These are phyloP conservation scores for Drosophila aldrichi DNA, from an alignment of 2,888 invertebrate genomes.

Conservation along the genomic window DNA sequence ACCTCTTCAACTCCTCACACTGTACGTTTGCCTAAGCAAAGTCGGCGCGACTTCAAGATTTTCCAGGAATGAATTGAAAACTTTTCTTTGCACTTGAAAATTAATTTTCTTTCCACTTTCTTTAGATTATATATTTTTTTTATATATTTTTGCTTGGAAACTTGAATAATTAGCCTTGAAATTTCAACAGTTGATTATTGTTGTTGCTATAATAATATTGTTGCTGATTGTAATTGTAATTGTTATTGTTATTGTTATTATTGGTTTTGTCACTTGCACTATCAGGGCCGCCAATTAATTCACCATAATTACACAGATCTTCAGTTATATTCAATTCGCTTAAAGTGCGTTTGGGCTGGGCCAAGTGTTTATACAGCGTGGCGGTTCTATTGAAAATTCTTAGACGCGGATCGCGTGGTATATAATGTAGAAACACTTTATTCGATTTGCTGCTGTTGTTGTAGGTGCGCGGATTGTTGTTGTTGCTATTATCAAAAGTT, in stretches of 20 bases:
- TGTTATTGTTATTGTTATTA: conserved; percentile 1
- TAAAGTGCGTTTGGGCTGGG: conserved; percentile 42
- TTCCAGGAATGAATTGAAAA: conserved; percentile 1
- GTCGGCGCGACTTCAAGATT: conserved; percentile 1
- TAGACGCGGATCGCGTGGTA: conserved; percentile 85
- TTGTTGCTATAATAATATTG: conserved; percentile 17
- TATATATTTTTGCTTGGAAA: conserved; percentile 5
- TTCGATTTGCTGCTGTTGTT: conserved; percentile 84
- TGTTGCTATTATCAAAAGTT: conserved; percentile 63
- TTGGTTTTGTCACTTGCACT: conserved; percentile 8
- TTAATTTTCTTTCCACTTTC: background rate
- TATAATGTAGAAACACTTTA: conserved; percentile 85
- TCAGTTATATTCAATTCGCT: conserved; percentile 83
- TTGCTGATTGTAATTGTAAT: conserved; percentile 5
- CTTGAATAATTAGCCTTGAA: conserved; percentile 31
- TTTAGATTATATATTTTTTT: background rate
- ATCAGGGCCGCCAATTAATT: conserved; percentile 82
- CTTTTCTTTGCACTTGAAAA: background rate
- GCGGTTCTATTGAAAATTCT: conserved; percentile 77
- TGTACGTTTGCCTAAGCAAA: background rate
- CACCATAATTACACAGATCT: conserved; percentile 84
- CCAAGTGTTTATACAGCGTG: conserved; percentile 81
- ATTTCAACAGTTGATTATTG: conserved; percentile 36
- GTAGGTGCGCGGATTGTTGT: conserved; percentile 82
- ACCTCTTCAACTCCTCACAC: background rate